Base-by-base conservation (phyloP, 2,113 vertebrate genomes). In the Festucalex cinctus region DNA sequence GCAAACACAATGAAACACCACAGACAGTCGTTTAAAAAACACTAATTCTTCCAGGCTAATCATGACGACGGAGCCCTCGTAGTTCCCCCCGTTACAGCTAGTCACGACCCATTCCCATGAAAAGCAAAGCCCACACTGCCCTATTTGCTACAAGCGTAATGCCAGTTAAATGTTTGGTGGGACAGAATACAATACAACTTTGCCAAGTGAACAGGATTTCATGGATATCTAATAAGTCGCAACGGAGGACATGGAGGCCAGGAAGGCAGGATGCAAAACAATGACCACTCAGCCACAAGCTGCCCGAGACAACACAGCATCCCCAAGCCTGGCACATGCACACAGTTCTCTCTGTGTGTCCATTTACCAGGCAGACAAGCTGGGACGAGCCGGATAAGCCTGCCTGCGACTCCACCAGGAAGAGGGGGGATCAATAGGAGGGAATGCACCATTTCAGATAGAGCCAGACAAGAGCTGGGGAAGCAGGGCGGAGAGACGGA, bases 401-500 rank as follows among this genome's bases (percentile, higher is more conserved):
- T 80, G 83, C 75, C 82, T 76, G 80, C 63, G 82, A 82, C 78
- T 81, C 81, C 81, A 88, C 81, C 81, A 88, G 83, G 83, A 86
- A 85, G 77, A 82, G 86, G 84, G 76, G 83, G 81, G 83, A 87
- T 88, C 88, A 88, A 90, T 89, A 85, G 80, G 80, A 87, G 83
- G 82, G 85, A 88, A 90, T 83, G 82, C 82, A 84, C 83, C 81
- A 88, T 90, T 85, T 87, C 83, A 85, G 77, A 89, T 84, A 73
- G 70, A 83, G 77, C 79, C 83, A 89, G 86, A 86, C 82, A 80
- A 57, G 78, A 77, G 75, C 68, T 78, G 81, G 78, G 82, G 86
- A 16, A 17, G 79, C 75, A 80, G 80, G 73, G 74, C 81, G 65
- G 74, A 82, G 76, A 87, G 84, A 83, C 75, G 75, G 81, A 76